Evolutionary conservation across 2,113 vertebrate species (phyloP).

Genomic region (Ploceus nigricollis): DNA sequence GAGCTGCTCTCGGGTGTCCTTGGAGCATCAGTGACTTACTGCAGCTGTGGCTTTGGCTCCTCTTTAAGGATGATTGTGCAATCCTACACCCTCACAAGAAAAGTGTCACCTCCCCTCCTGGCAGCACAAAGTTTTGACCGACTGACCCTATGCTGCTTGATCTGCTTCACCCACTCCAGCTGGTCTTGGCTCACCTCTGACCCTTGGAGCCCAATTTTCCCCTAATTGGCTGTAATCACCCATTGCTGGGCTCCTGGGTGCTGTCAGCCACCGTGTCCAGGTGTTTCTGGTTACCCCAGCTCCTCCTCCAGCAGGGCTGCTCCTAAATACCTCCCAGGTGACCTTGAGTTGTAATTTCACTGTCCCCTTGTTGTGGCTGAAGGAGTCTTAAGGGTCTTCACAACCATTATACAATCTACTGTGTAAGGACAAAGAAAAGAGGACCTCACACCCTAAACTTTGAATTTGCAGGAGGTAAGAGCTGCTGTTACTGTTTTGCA

Average conservation of each 20-base stretch:
- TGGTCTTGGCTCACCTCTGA: neutral
- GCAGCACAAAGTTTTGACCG: neutral
- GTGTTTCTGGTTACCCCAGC: neutral
- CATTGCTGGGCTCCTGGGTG: neutral
- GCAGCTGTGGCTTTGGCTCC: neutral
- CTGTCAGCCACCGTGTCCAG: fast-evolving
- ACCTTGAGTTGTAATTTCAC: neutral
- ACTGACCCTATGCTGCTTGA: neutral
- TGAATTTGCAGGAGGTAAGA: neutral
- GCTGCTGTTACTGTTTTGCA: neutral
- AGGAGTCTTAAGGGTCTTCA: neutral
- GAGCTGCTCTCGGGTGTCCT: neutral
- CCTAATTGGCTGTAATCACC: fast-evolving
- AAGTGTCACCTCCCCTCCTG: neutral
- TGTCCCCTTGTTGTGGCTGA: neutral
- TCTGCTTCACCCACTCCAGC: neutral
- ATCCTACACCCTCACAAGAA: neutral
- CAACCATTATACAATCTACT: fast-evolving
- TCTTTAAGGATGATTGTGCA: neutral
- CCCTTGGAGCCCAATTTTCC: neutral
- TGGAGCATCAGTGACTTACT: neutral
- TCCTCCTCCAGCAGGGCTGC: neutral
- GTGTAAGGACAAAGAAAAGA: neutral
- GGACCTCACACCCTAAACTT: fast-evolving
- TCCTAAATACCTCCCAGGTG: neutral